Conservation (phyloP, 2,888 invertebrate genomes). For the Nebria salina region DNA sequence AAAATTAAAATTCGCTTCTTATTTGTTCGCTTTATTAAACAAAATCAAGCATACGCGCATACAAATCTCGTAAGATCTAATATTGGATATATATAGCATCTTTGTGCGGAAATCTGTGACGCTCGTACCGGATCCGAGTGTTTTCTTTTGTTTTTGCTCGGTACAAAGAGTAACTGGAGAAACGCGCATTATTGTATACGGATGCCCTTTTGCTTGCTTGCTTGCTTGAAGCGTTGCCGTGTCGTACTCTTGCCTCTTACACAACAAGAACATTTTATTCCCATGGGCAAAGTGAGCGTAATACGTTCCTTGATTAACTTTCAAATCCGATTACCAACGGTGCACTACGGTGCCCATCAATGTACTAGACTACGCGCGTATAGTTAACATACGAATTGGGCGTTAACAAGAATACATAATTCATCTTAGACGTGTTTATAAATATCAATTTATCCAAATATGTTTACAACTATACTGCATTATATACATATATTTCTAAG, state of each 20-base stretch:
- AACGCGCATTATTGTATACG: background rate
- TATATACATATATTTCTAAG: no score
- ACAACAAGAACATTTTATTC: conserved; percentile 8
- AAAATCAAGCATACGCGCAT: background rate
- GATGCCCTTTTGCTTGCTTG: background rate
- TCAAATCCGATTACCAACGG: conserved; percentile 37
- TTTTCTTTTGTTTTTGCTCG: background rate
- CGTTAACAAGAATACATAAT: no score
- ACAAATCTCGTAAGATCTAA: background rate
- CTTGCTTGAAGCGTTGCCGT: background rate
- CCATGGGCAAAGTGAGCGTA: conserved; percentile 38
- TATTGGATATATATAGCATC: background rate
- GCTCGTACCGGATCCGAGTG: background rate
- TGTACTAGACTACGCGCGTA: background rate
- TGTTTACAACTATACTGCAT: no score
- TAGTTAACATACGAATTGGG: background rate
- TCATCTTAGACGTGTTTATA: no score
- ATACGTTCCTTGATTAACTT: conserved; percentile 44
- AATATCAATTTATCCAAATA: no score
- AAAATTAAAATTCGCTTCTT: background rate
- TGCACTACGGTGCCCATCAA: background rate
- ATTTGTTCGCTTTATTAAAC: background rate
- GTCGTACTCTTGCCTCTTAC: background rate
- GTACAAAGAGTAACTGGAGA: background rate
- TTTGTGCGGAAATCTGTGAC: background rate